Evolutionary conservation across 2,797 vertebrate species (phyloP).

Genomic region (Channa striata): DNA sequence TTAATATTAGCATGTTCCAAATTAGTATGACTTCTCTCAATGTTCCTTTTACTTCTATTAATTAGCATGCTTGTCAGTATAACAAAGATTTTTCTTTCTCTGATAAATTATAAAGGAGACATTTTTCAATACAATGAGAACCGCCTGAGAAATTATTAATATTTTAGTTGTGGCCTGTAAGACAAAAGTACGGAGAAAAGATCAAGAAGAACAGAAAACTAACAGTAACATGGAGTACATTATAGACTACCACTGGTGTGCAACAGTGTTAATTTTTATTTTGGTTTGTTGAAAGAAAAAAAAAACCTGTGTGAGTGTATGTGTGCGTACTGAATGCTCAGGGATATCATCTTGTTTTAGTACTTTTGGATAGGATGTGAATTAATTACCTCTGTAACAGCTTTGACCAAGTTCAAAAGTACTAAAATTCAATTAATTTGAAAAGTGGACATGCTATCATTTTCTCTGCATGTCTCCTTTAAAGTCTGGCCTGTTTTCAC

Average conservation of each 20-base stretch:
- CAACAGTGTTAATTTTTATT: conserved; percentile 72
- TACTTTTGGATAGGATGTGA: conserved; percentile 81
- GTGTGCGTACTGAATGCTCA: conserved; percentile 35
- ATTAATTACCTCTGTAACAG: conserved; percentile 83
- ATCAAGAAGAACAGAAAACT: conserved; percentile 73
- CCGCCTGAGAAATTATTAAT: conserved; percentile 81
- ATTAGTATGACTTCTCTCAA: conserved; percentile 84
- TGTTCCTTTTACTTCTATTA: conserved; percentile 84
- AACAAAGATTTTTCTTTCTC: conserved; percentile 88
- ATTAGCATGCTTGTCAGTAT: conserved; percentile 87
- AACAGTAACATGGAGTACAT: conserved; percentile 76
- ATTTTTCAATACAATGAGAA: conserved; percentile 87
- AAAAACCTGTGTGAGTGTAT: conserved; percentile 14
- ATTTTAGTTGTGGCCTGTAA: conserved; percentile 81
- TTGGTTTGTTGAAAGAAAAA: conserved; percentile 44
- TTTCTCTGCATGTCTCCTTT: conserved; percentile 83
- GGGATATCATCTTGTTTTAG: conserved; percentile 78
- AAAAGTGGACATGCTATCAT: conserved; percentile 89
- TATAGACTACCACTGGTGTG: conserved; percentile 62
- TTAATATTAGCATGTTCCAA: conserved; percentile 88
- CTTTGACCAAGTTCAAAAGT: conserved; percentile 88
- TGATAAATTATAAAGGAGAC: conserved; percentile 88
- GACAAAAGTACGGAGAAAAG: conserved; percentile 74
- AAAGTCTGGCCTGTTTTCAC: conserved; percentile 87
- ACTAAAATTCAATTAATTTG: conserved; percentile 90